Evolutionary conservation across 2,888 invertebrate species (phyloP).

Genomic region (Sinohyriopsis cumingii): DNA sequence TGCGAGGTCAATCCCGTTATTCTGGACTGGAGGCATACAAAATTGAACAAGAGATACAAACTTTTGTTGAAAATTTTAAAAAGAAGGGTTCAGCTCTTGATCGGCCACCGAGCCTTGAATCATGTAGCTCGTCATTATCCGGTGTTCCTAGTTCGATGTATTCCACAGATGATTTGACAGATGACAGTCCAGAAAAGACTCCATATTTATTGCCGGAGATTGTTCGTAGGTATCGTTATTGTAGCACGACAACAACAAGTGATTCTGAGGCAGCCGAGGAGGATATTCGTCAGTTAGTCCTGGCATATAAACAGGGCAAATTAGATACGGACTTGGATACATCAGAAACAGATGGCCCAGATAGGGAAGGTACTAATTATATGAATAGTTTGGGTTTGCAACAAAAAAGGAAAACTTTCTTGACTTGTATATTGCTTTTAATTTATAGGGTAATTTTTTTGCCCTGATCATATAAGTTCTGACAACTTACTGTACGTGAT

Average conservation of each 20-base stretch:
- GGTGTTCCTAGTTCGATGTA: slow-evolving; percentile 58
- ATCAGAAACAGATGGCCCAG: slow-evolving; percentile 46
- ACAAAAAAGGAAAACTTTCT: background rate
- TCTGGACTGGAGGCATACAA: slow-evolving; percentile 43
- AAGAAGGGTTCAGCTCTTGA: slow-evolving; percentile 56
- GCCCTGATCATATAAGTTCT: too few species aligned
- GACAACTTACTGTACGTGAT: too few species aligned
- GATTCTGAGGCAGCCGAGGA: slow-evolving; percentile 47
- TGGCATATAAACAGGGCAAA: slow-evolving; percentile 41
- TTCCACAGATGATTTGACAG: slow-evolving; percentile 56
- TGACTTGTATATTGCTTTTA: too few species aligned
- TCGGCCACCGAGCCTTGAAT: slow-evolving; percentile 44
- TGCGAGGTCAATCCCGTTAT: slow-evolving; percentile 33
- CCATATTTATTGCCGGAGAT: slow-evolving; percentile 42
- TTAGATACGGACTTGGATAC: slow-evolving; percentile 20
- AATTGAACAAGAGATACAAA: slow-evolving; percentile 63
- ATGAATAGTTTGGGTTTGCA: background rate
- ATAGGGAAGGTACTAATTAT: slow-evolving; percentile 12
- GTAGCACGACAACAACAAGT: slow-evolving; percentile 41
- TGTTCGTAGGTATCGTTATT: slow-evolving; percentile 36
- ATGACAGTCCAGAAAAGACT: slow-evolving; percentile 51
- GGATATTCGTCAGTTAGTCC: slow-evolving; percentile 29
- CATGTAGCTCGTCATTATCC: slow-evolving; percentile 38
- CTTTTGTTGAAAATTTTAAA: slow-evolving; percentile 63
- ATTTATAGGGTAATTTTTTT: too few species aligned